Evolutionary conservation across 2,888 invertebrate genomes (phyloP).

Genomic region (Toxonevra muliebris): DNA sequence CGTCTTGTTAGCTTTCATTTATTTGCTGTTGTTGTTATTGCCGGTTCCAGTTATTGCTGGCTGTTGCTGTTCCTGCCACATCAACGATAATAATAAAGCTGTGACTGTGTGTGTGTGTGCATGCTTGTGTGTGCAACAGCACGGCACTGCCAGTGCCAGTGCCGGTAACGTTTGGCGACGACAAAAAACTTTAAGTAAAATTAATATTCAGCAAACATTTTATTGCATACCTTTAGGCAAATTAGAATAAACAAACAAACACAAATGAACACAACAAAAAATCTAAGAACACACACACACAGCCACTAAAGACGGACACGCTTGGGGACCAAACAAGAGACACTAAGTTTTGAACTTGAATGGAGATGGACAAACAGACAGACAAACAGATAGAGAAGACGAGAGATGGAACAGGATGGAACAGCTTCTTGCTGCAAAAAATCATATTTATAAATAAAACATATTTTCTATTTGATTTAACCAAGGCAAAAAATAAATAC

Average conservation of each 20-base stretch:
- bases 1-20: conserved; percentile 29
- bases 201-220: conserved; percentile 37
- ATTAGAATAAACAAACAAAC: conserved; percentile 19
- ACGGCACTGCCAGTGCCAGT: not conserved
- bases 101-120: not conserved
- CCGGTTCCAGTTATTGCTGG: not conserved
- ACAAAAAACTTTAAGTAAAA: conserved; percentile 25
- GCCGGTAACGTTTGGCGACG: not conserved
- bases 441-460: conserved; percentile 18
- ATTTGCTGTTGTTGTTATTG: not conserved
- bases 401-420: too few species aligned
- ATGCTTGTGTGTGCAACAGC: not conserved
- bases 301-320: not conserved
- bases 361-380: too few species aligned
- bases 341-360: too few species aligned
- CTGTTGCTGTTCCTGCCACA: not conserved
- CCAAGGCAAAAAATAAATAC: too few species aligned
- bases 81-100: not conserved
- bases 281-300: conserved; percentile 1
- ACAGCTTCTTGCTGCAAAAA: conserved; percentile 2
- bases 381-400: too few species aligned
- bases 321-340: too few species aligned
- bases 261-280: conserved; percentile 4
- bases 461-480: conserved; percentile 13
- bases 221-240: conserved; percentile 34